Evolutionary conservation across 2,888 invertebrate species (phyloP).

Genomic region (Bugula neritina): DNA sequence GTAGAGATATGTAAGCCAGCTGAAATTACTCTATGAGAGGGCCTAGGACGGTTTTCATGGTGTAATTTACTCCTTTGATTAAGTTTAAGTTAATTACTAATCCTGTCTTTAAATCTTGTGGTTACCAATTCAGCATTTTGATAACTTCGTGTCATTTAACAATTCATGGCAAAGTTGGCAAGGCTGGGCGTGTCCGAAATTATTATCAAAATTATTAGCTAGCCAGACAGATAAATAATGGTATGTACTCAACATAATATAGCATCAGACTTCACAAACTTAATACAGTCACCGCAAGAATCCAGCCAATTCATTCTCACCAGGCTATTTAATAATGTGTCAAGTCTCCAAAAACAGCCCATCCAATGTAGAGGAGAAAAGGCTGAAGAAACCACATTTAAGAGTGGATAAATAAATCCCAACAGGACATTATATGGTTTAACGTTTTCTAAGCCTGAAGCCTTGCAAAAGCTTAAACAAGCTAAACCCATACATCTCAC

Average conservation of each 20-base stretch:
- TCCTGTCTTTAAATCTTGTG: neutral
- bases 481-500: slow-evolving; percentile 7
- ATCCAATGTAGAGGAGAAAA: too few relatives aligned
- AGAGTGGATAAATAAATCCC: too few relatives aligned
- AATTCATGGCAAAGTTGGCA: neutral
- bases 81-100: slow-evolving; percentile 2
- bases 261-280: neutral
- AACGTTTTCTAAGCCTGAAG: neutral
- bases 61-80: slow-evolving; percentile 14
- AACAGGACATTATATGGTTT: slow-evolving; percentile 8
- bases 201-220: slow-evolving; percentile 26
- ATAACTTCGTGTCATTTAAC: neutral
- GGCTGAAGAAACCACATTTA: too few relatives aligned
- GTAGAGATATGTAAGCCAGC: neutral
- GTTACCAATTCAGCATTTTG: slow-evolving; percentile 23
- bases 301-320: neutral
- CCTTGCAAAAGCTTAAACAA: neutral
- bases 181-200: slow-evolving; percentile 7
- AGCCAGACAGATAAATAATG: neutral
- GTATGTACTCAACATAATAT: slow-evolving; percentile 8
- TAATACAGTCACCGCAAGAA: neutral
- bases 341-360: slow-evolving; percentile 22
- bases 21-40: neutral
- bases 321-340: neutral
- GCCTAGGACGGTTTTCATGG: too few relatives aligned